Base-by-base conservation (phyloP, 2,888 invertebrate species). In the Lochmaea crataegi region DNA sequence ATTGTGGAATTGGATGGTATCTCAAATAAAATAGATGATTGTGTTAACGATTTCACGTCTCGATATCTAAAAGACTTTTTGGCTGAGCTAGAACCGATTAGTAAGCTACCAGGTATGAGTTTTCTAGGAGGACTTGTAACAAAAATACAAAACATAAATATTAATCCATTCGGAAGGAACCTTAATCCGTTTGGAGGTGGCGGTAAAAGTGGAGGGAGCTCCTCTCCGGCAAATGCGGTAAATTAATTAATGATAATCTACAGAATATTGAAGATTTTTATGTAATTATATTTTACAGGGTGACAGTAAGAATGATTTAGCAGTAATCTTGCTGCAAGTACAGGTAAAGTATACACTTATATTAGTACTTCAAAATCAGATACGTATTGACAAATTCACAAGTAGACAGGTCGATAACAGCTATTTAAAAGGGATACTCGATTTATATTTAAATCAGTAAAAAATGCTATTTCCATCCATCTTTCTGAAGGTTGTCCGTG, bases 31-130 rank as follows among this genome's bases (percentile, higher is more conserved):
- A 70, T 68, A 18, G 51, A 68, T 12, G 56, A 16, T 16, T 74
- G 74, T 32, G 48, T 74, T 14, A n/a, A 32, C 7, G 53, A 64
- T 14, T 51, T 58, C 22, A 68, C 60, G 11, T 41, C 53, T 0
- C 45, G 53, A 16, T 74, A 74, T 63, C 14, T 74, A 14, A 64
- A 42, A 16, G 45, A 64, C 11, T 71, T 65, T 64, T n/a, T 68
- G n/a, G 26, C 64, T 2, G 74, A 74, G 68, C 57, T 74, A 64
- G 51, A 64, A 12, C n/a, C 57, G 11, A 38, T 74, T 26, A 57
- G 41, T 14, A 2, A n/a, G 16, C 41, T 68, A 26, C 22, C 57
- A 16, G 63, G 45, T 38, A 64, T 58, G 58, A 11, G 32, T 42
- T 57, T 68, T 48, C 69, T 74, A 16, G 70, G 41, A 42, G 58